Evolutionary conservation across 2,113 vertebrate species (phyloP), one percentile per base, ranked within the genome.

Genomic region (Phyllostomus hastatus): DNA sequence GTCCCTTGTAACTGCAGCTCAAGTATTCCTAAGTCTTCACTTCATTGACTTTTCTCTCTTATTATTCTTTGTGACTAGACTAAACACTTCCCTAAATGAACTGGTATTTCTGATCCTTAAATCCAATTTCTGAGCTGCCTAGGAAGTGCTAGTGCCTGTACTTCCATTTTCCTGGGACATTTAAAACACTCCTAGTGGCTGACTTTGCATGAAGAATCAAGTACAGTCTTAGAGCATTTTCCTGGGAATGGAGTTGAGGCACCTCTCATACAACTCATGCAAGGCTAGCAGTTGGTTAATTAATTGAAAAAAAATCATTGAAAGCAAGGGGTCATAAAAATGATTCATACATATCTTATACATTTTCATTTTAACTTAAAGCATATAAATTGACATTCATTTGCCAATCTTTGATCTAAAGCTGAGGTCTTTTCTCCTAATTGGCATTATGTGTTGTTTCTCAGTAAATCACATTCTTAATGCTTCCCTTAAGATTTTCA

Each of bases 291-390:
- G 15, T 48, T 86, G 79, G 43, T 54, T 95, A 73, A 94, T 91
- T 91, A 81, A 94, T 33, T 57, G 61, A 22, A 80, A 81, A 81
- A 88, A 75, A 28, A 66, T 67, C 14, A 61, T 26, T 48, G 73
- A 91, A 97, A 91, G 28, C n/a, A 75, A 38, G 48, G 17, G 52
- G 15, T 94, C 93, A 89, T 96, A 93, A 94, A 94, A 88, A 75
- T 97, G 95, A 97, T 95, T 94, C 64, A 93, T 93, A 72, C 0
- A 11, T 35, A 22, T 15, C 46, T 83, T 94, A 75, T 96, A 82
- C 67, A 89, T 84, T 95, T 97, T 93, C 70, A 93, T 95, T 95
- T 95, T 95, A 95, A 91, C 31, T 70, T 95, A 96, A 97, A 97
- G 87, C 54, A 80, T 86, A 94, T 87, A 92, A 97, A 94, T 94